Evolutionary conservation across 2,113 vertebrate species (phyloP), one percentile per base, ranked within the genome.

Genomic region (Indicator maculatus): DNA sequence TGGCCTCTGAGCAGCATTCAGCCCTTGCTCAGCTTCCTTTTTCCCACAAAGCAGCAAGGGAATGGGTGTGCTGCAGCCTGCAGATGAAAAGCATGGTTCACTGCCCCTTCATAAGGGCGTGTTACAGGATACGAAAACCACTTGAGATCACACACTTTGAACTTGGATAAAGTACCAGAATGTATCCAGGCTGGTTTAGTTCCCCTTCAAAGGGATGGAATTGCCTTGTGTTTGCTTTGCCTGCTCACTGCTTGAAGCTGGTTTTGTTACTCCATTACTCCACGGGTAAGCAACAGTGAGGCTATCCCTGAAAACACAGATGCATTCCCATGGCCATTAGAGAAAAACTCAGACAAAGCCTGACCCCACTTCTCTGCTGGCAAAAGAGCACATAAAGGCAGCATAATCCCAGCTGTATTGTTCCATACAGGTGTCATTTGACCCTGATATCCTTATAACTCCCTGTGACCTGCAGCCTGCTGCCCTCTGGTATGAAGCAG

Each of bases 201-300:
- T 77, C 75, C 69, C 58, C 33, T 83, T 88, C 5, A 14, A 86
- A 88, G 84, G 44, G 75, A 75, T 6, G 17, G 24, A 30, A 83
- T 74, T 38, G 33, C 20, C 38, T 50, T 2, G 2, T 58, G 31
- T 52, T 72, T 75, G 67, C 78, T 86, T 33, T 59, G 38, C 55
- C 71, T 3, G 10, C 23, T 52, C 50, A 26, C 65, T 63, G 67
- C 74, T 78, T 61, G 77, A 91, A 58, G 59, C 55, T 90, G 58
- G 14, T 39, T 76, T 83, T 72, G 70, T 65, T 80, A 21, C 58
- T 78, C 21, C 16, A 9, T 50, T 41, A 28, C 31, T 41, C 61
- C 0, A 0, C 10, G 66, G 58, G 33, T 45, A 74, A 72, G 63
- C 2, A 91, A 41, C 0, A 0, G 31, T 16, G 33, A 0, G 6